Percentiles rank a stretch among this genome's conserved stretches.
Conservation (phyloP, 2,113 vertebrate species). For the Addax nasomaculatus region DNA sequence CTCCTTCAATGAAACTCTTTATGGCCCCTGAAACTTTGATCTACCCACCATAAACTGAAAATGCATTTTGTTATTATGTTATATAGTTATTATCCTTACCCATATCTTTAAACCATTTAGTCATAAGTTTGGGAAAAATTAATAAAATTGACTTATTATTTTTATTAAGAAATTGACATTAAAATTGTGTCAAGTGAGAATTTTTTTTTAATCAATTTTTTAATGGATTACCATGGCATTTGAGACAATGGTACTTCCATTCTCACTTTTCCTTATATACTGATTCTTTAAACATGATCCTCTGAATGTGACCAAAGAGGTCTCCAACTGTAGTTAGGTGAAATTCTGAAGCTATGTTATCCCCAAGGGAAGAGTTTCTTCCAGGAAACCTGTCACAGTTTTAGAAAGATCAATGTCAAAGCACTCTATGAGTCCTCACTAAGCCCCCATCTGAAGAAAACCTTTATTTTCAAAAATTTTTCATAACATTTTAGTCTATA, state of each 20-base stretch:
- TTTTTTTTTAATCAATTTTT: neutral
- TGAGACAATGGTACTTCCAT: neutral
- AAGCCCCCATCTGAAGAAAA: neutral
- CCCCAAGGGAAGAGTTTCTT: neutral
- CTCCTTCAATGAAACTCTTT: neutral
- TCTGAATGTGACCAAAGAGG: neutral
- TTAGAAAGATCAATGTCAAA: slow-evolving; percentile 40
- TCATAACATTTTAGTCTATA: neutral
- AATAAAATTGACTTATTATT: neutral
- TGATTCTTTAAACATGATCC: neutral
- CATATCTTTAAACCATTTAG: neutral
- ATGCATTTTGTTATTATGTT: neutral
- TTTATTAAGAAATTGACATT: neutral
- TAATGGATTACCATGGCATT: neutral
- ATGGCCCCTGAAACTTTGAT: slow-evolving; percentile 48
- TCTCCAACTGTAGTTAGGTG: neutral
- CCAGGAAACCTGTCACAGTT: slow-evolving; percentile 42
- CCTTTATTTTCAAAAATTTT: neutral
- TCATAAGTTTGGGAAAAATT: neutral
- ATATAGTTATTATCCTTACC: neutral
- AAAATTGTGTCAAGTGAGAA: neutral
- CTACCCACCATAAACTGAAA: neutral
- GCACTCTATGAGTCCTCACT: neutral
- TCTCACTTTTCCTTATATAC: neutral
- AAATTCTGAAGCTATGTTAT: slow-evolving; percentile 10